A percentile compares a stretch with the other conserved stretches of the same genome.
Conservation (phyloP, 2,113 vertebrate genomes). For the Girardinichthys multiradiatus region DNA sequence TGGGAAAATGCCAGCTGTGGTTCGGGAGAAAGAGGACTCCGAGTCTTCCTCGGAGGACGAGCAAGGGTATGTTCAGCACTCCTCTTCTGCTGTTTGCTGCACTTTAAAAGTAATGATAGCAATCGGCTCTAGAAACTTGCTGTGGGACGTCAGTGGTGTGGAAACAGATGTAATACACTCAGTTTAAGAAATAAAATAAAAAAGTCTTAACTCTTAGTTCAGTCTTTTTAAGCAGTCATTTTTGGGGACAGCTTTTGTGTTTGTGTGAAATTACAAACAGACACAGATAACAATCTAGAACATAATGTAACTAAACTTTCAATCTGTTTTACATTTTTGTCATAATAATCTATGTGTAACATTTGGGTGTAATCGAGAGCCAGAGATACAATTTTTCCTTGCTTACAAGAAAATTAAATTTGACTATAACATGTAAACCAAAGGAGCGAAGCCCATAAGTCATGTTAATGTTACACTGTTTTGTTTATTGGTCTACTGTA, state of each 20-base stretch:
- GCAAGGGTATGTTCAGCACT: slow-evolving; percentile 65
- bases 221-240: too few relatives aligned
- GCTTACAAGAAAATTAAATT: too few relatives aligned
- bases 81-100: not conserved
- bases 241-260: too few relatives aligned
- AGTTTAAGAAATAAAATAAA: too few relatives aligned
- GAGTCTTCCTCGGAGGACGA: slow-evolving; percentile 85
- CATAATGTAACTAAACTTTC: not conserved
- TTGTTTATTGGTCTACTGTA: too few relatives aligned
- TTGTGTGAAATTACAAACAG: too few relatives aligned
- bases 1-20: slow-evolving; percentile 86
- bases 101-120: not conserved
- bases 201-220: too few relatives aligned
- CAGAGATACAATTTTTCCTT: not conserved
- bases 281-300: not conserved
- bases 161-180: not conserved
- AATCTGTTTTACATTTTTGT: not conserved
- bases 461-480: too few relatives aligned
- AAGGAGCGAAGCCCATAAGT: too few relatives aligned
- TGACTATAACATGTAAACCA: too few relatives aligned
- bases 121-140: not conserved
- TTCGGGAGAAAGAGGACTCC: slow-evolving; percentile 83
- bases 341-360: not conserved
- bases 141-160: not conserved
- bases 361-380: not conserved